Base-by-base conservation (phyloP, 2,797 vertebrate species). In the Diplodus sargus region DNA sequence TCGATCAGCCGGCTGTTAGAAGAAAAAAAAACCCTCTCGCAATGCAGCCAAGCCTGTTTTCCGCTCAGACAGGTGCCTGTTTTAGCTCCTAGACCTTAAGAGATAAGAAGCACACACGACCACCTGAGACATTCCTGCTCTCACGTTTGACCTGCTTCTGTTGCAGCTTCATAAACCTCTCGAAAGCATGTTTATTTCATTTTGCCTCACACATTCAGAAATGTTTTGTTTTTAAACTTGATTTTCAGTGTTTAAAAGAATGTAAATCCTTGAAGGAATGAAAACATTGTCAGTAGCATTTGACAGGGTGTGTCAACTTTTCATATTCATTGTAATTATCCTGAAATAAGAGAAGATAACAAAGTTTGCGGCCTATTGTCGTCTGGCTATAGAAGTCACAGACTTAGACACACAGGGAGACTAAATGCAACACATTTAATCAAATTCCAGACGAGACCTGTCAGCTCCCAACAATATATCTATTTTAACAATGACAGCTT, bases 1-100 rank as follows among this genome's bases (percentile, higher is more conserved):
- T 69, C 2, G 73, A 56, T 63, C 49, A 67, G 57, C 79, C 20
- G 30, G 80, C 75, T 83, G 74, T 65, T 60, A 5, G 13, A 34
- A 78, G 74, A 22, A 39, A 39, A 39, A 39, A 39, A 9, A 39
- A 9, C 34, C 18, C 59, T 23, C 18, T 58, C 53, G 85, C 72
- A 92, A 93, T 90, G 84, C 39, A 60, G 73, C 54, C 43, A 0
- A 49, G 42, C 91, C 70, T 30, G 92, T 91, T 92, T 79, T 77
- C 42, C 73, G 16, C 63, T 23, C 53, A 13, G 48, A 69, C 91
- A 88, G 89, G 89, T 90, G 84, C 74, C 43, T 62, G 63, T 58
- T 78, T 83, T 5, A 53, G 30, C 14, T 51, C 70, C 49, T 16
- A 58, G 0, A 67, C 76, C 39, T 34, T 6, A 43, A 63, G 45